phyloP scores from a whole-genome alignment of 1,140 invertebrate genomes.

The Sinonovacula constricta region DNA sequence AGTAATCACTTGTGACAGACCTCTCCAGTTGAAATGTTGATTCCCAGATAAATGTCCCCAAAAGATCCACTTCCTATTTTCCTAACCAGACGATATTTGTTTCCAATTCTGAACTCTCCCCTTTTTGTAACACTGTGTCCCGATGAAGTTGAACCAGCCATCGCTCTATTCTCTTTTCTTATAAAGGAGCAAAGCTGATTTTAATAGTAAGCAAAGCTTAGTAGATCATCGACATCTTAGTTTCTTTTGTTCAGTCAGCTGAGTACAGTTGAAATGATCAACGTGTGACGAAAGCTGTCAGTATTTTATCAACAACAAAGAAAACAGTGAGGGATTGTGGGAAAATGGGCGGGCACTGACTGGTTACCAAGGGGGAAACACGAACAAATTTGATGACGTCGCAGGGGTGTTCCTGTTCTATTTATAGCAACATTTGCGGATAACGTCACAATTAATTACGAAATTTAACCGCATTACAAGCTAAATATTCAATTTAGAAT shows the following conservation, averaged over 20 bases:
- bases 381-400: too few species aligned
- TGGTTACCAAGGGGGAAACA: conserved; percentile 42
- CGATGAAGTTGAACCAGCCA: conserved; percentile 26
- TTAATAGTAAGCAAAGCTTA: neutral
- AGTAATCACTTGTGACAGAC: too few species aligned
- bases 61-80: conserved; percentile 99
- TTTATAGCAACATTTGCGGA: too few species aligned
- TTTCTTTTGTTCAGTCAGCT: neutral
- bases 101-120: conserved; percentile 94
- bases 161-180: neutral
- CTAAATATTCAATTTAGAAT: too few species aligned
- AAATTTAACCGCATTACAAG: too few species aligned
- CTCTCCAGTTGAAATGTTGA: conserved; percentile 82
- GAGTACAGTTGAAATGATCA: conserved; percentile 19
- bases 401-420: too few species aligned
- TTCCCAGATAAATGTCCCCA: conserved; percentile 97
- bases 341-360: conserved; percentile 44
- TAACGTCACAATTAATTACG: too few species aligned
- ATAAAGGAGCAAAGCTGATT: neutral
- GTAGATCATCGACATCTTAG: neutral
- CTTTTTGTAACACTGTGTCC: conserved; percentile 2
- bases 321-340: conserved; percentile 37
- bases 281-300: conserved; percentile 22
- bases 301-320: conserved; percentile 35
- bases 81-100: conserved; percentile 97